Percentiles rank a stretch among this genome's conserved stretches.
Evolutionary conservation across 2,797 vertebrate genomes (phyloP).

Genomic region (Heterohyrax brucei): DNA sequence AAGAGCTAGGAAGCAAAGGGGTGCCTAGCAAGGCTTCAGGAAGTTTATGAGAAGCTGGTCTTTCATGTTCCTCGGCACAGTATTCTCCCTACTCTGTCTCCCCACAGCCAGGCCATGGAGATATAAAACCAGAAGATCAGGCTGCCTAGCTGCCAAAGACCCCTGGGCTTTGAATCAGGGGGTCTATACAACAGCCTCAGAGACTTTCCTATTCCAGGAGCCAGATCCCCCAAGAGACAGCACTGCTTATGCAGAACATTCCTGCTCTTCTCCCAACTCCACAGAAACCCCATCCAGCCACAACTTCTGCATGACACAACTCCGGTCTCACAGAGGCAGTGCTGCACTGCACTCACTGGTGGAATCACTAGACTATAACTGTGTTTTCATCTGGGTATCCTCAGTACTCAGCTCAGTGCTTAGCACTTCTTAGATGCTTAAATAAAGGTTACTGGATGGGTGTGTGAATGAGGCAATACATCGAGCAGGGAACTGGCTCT

Average conservation of each 20-base stretch:
- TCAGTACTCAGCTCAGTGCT: background rate
- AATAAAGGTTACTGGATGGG: background rate
- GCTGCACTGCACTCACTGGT: no score
- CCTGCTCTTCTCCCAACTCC: background rate
- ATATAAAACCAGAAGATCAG: background rate
- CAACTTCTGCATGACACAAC: background rate
- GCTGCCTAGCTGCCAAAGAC: background rate
- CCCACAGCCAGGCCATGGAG: background rate
- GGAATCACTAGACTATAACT: accelerated
- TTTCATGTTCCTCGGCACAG: background rate
- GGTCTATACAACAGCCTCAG: background rate
- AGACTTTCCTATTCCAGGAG: background rate
- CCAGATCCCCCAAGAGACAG: background rate
- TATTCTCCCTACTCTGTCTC: background rate
- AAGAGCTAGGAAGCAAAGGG: background rate
- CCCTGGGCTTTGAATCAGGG: background rate
- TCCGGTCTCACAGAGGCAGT: background rate
- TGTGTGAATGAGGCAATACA: accelerated
- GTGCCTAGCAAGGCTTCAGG: background rate
- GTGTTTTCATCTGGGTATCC: background rate
- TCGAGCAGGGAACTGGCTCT: background rate
- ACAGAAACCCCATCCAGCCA: background rate
- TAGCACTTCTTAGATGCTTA: no score
- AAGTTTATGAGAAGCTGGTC: background rate
- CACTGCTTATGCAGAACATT: accelerated